Percentiles rank a stretch among this genome's conserved stretches.
These are phyloP conservation scores for Anadara kagoshimensis DNA, from an alignment of 1,140 invertebrate species.

Conservation along the genomic window DNA sequence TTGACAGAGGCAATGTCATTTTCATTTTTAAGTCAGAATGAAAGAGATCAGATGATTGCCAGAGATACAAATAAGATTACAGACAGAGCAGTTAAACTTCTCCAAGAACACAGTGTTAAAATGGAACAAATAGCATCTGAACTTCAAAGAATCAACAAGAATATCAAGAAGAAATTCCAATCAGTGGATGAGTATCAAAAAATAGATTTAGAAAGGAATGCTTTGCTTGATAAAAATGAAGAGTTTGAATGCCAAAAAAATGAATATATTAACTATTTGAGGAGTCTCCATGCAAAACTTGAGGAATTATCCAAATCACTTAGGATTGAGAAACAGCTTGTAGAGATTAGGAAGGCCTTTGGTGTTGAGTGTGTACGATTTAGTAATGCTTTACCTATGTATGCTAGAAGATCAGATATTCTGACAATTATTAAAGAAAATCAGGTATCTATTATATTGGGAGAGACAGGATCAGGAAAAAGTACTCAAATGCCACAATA, in stretches of 20 bases:
- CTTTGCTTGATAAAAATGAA: constrained; percentile 50
- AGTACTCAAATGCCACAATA: constrained; percentile 71
- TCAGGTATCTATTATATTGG: constrained; percentile 85
- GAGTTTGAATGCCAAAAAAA: constrained; percentile 52
- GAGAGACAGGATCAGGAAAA: constrained; percentile 93
- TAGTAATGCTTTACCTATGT: constrained; percentile 59
- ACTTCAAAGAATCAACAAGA: too few species aligned
- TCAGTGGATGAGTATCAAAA: neutral
- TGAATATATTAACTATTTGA: constrained; percentile 46
- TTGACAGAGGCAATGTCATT: too few species aligned
- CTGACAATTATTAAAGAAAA: constrained; percentile 49
- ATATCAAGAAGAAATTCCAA: neutral
- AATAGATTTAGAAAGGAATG: constrained; percentile 33
- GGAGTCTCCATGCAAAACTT: constrained; percentile 33
- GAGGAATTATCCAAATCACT: constrained; percentile 16
- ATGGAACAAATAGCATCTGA: too few species aligned
- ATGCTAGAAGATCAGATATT: constrained; percentile 60
- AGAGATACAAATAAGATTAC: too few species aligned
- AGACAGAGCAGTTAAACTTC: too few species aligned
- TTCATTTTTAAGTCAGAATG: too few species aligned
- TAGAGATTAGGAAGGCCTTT: constrained; percentile 44
- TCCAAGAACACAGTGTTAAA: too few species aligned
- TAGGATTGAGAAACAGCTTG: constrained; percentile 33
- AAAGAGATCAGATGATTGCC: too few species aligned
- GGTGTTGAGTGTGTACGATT: constrained; percentile 58